Evolutionary conservation across 2,113 vertebrate genomes (phyloP).

Genomic region (Nerophis ophidion): DNA sequence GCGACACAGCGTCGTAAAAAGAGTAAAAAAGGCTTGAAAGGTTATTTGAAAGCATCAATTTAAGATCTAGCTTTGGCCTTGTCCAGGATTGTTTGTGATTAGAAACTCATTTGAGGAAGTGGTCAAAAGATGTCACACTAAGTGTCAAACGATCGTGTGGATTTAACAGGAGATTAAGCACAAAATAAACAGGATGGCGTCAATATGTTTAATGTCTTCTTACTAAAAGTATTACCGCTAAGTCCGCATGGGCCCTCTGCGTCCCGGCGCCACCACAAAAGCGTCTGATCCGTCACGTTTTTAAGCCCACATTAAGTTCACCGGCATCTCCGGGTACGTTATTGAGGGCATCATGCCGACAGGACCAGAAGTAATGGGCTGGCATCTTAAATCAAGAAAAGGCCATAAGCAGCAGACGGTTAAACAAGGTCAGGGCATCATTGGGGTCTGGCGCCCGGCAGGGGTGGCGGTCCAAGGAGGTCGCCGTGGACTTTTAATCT

Average conservation of each 20-base stretch:
- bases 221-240: neutral
- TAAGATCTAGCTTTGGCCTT: neutral
- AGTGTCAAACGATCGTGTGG: conserved; percentile 1
- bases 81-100: neutral
- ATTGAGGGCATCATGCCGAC: conserved; percentile 9
- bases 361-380: no score
- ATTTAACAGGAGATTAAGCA: conserved; percentile 1
- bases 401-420: conserved; percentile 48
- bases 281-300: conserved; percentile 38
- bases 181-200: conserved; percentile 5
- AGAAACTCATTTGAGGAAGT: neutral
- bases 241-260: neutral
- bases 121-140: neutral
- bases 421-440: conserved; percentile 66
- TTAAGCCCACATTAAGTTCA: conserved; percentile 41
- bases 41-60: no score
- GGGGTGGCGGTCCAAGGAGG: conserved; percentile 32
- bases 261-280: neutral
- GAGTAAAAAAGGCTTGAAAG: no score
- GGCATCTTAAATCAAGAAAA: neutral
- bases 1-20: no score
- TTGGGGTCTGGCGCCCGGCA: conserved; percentile 46
- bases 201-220: conserved; percentile 1
- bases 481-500: conserved; percentile 52
- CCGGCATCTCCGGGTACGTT: conserved; percentile 2